Evolutionary conservation across 2,113 vertebrate species (phyloP), one percentile per base, ranked within the genome.

Genomic region (Tragelaphus buxtoni): DNA sequence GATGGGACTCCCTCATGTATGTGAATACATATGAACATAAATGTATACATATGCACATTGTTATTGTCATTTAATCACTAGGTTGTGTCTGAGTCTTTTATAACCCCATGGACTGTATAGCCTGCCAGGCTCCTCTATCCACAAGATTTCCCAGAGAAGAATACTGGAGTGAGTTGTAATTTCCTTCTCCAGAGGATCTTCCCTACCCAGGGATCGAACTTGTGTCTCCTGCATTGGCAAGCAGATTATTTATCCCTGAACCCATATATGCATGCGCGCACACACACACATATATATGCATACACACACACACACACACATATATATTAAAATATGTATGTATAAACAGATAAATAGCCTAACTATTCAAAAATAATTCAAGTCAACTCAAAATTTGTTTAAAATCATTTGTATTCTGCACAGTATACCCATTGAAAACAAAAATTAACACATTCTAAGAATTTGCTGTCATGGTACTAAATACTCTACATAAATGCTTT

Each of bases 231-330:
- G 20, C 39, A 42, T 74, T 42, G 69, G 22, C 5, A 74, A 74
- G 39, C 39, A 42, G 22, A 26, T 74, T 74, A 13, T 74, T 26
- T 74, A 74, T 74, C 39, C 3, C 69, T 74, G 69, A 74, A 42
- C 39, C 20, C 39, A 72, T 42, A 45, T 13, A 42, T n/a, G 6
- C 5, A 22, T 0, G 2, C 2, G 4, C 32, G 20, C 16, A 17
- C 13, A 32, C 28, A 17, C 61, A n/a, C 30, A 77, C 0, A 17
- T 5, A 42, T 42, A 42, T 42, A 4, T 42, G 4, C 5, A 42
- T 8, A 3, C 0, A 58, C 0, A 84, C 2, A 30, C 4, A 84
- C 2, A 30, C 4, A 61, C 14, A 63, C 3, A 32, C 0, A 17
- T 0, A 20, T 32, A 35, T 8, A 45, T 9, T 32, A 84, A 76